A percentile compares a stretch with the other conserved stretches of the same genome.
Conservation (phyloP, 2,888 invertebrate species). For the Meteorus cinctellus region DNA sequence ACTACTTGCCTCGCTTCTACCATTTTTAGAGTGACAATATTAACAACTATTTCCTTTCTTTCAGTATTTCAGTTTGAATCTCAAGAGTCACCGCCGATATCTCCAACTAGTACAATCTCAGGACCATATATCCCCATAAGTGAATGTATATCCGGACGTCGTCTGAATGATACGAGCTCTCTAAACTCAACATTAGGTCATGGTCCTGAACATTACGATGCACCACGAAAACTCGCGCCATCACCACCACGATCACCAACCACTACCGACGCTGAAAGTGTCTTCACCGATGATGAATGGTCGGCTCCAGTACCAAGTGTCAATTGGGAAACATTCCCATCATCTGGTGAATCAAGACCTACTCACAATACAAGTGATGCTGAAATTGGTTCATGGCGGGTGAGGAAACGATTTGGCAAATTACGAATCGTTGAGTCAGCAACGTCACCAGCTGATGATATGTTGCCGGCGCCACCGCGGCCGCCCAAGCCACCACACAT, state of each 20-base stretch:
- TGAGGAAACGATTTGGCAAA: slow-evolving; percentile 78
- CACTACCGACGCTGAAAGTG: slow-evolving; percentile 80
- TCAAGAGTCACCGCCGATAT: slow-evolving; percentile 78
- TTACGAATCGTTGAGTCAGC: slow-evolving; percentile 68
- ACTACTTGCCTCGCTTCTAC: slow-evolving; percentile 20
- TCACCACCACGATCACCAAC: slow-evolving; percentile 77
- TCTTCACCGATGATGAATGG: slow-evolving; percentile 83
- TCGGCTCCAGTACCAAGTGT: slow-evolving; percentile 75
- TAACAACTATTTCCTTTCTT: slow-evolving; percentile 14
- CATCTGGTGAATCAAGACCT: slow-evolving; percentile 73
- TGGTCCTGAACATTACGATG: slow-evolving; percentile 67
- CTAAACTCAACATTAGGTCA: slow-evolving; percentile 64
- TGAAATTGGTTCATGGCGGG: slow-evolving; percentile 76
- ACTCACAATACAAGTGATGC: slow-evolving; percentile 77
- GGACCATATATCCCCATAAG: slow-evolving; percentile 94
- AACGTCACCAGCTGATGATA: slow-evolving; percentile 60
- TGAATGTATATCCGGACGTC: slow-evolving; percentile 90
- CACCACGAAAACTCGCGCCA: slow-evolving; percentile 65
- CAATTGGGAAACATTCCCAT: slow-evolving; percentile 75
- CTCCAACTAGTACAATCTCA: slow-evolving; percentile 79
- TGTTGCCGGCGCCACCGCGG: slow-evolving; percentile 80
- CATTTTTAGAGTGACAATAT: not conserved
- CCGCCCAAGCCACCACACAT: slow-evolving; percentile 84
- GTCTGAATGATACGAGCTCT: slow-evolving; percentile 72
- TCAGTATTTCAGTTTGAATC: slow-evolving; percentile 69